A percentile compares a stretch with the other conserved stretches of the same genome.
Conservation (phyloP, 2,113 vertebrate genomes). For the Odocoileus virginianus region DNA sequence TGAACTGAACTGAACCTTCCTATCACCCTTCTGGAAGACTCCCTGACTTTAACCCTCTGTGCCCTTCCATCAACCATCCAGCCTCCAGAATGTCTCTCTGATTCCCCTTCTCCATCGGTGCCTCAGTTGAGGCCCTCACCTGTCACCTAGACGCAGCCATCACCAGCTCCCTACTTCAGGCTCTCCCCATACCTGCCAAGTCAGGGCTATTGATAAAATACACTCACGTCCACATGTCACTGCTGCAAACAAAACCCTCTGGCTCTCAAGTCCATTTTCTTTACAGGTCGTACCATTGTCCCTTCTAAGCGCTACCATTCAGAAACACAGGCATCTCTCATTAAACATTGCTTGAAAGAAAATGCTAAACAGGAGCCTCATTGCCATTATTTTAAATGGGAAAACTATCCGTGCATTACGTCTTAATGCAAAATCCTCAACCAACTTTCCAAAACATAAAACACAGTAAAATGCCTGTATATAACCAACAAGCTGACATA, state of each 20-base stretch:
- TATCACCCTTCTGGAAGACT: background rate
- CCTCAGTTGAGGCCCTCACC: background rate
- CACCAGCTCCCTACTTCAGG: background rate
- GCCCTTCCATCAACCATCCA: background rate
- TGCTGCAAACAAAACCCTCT: background rate
- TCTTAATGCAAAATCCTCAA: background rate
- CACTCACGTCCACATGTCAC: background rate
- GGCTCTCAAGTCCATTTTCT: background rate
- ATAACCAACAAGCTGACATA: background rate
- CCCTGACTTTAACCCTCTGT: background rate
- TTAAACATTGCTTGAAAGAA: background rate
- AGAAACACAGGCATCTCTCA: background rate
- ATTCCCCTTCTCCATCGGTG: background rate
- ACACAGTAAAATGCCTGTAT: background rate
- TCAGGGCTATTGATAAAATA: background rate
- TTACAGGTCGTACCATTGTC: background rate
- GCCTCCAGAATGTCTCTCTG: background rate
- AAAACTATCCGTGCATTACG: background rate
- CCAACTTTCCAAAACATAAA: background rate
- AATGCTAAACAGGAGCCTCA: background rate
- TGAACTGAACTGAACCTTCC: background rate
- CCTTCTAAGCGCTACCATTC: background rate
- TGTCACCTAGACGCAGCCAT: background rate
- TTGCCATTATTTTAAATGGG: background rate
- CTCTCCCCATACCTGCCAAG: background rate